Evolutionary conservation across 1,140 invertebrate genomes (phyloP), one percentile per base, ranked within the genome.

Genomic region (Agrypnia vestita): DNA sequence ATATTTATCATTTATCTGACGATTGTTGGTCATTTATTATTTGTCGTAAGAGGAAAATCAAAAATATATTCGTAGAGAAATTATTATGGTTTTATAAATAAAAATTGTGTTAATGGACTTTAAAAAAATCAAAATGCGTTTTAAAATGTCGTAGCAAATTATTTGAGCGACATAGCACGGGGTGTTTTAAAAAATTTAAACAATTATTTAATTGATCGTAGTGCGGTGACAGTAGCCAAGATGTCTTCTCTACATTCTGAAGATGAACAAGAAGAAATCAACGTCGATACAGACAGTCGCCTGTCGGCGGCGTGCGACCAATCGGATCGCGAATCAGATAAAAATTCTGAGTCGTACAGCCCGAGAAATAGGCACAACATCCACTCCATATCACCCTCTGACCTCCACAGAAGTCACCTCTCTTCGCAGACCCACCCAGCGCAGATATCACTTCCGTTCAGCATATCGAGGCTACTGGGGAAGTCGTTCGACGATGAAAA

Each of bases 401-500:
- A 80, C 25, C 46, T 82, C 44, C 81, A 83, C 53, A 88, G 85
- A 77, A 87, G 86, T 1, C 87, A 88, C 51, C 85, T 89, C 84
- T 87, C 87, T 8, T 86, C 87, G 25, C 91, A 91, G 84, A 88
- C 87, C 51, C 85, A 88, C 75, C 90, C 88, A 84, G 84, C 85
- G 77, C 88, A 85, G 84, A 91, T 92, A 83, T 92, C 92, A 82
- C 84, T 93, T 76, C 92, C 93, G 49, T 93, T 93, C 85, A 93
- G 92, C 85, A 93, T 93, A 91, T 93, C 92, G n/a, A 90, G 93
- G 84, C 87, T 93, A 80, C 87, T 93, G 79, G 93, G 92, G 4
- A 93, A 93, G 86, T 92, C 92, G 82, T 93, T 92, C 83, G 92
- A 93, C 43, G 89, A 91, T 55, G 81, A 84, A 17, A 75, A 80